Percentiles rank a stretch among this genome's conserved stretches.
phyloP scores from a whole-genome alignment of 1,140 invertebrate genomes.

The Gonatopus flavifemur region DNA sequence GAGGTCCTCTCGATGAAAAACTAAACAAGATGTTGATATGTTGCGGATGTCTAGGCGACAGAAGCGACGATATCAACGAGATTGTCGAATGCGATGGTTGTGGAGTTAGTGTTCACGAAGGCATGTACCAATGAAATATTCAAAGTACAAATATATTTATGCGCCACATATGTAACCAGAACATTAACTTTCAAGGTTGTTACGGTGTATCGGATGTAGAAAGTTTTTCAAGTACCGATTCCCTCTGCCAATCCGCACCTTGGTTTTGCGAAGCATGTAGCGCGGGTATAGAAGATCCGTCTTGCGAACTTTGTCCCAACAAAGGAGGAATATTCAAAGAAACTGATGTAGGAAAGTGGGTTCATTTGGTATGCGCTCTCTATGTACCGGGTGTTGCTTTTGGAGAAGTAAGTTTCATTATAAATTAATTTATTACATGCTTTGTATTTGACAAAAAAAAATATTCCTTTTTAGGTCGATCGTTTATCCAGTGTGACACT shows the following conservation, averaged over 20 bases:
- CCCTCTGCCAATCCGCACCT: constrained; percentile 90
- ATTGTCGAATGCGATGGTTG: constrained; percentile 97
- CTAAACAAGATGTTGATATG: constrained; percentile 72
- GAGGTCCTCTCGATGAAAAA: constrained; percentile 54
- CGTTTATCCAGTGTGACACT: constrained; percentile 82
- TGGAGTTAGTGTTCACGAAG: constrained; percentile 94
- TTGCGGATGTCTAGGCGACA: constrained; percentile 89
- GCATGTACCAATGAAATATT: constrained; percentile 47
- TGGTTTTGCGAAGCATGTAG: constrained; percentile 99
- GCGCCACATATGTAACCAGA: neutral
- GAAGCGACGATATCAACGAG: constrained; percentile 91
- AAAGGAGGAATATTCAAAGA: constrained; percentile 94
- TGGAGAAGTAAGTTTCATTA: constrained; percentile 68
- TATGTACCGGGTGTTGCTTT: constrained; percentile 97
- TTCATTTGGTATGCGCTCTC: constrained; percentile 94
- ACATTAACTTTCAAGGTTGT: constrained; percentile 69
- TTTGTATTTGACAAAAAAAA: neutral
- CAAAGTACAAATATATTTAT: neutral
- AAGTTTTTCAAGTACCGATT: constrained; percentile 87
- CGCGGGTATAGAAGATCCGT: constrained; percentile 82
- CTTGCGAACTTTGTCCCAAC: constrained; percentile 83
- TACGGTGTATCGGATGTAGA: constrained; percentile 93
- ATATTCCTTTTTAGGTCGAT: constrained; percentile 65
- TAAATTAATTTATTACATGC: constrained; percentile 9
- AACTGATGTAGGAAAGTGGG: constrained; percentile 95